Evolutionary conservation across 2,888 invertebrate genomes (phyloP).

Genomic region (Drosophila anomalata): DNA sequence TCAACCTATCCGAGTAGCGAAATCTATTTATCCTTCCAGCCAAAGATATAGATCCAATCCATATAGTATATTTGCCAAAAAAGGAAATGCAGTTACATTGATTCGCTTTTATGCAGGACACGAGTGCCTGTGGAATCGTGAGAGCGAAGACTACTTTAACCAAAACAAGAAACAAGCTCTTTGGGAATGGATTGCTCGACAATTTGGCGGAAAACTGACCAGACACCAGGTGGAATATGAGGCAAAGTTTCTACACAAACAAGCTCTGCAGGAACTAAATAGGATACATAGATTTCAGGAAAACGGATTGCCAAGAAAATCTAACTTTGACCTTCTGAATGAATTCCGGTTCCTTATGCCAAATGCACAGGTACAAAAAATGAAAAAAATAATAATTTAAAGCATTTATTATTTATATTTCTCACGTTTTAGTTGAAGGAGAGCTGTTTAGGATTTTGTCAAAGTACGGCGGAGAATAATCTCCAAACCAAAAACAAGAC

Average conservation of each 20-base stretch:
- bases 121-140: conserved; percentile 35
- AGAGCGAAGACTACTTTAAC: conserved; percentile 18
- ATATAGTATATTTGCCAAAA: neutral
- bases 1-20: neutral
- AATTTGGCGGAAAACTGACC: conserved; percentile 14
- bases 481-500: neutral
- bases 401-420: neutral
- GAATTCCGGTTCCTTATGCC: conserved; percentile 23
- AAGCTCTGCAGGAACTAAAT: conserved; percentile 17
- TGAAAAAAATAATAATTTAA: neutral
- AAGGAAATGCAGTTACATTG: conserved; percentile 23
- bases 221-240: conserved; percentile 1
- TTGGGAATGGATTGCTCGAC: conserved; percentile 33
- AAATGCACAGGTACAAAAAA: neutral
- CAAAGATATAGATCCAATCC: too few relatives aligned
- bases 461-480: neutral
- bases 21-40: neutral
- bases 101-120: conserved; percentile 37
- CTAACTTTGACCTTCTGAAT: conserved; percentile 15
- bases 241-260: neutral
- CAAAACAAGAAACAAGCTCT: neutral
- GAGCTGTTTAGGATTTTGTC: neutral
- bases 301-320: neutral
- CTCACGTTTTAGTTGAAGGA: neutral
- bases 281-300: conserved; percentile 3